Evolutionary conservation across 2,888 invertebrate genomes (phyloP).

Genomic region (Cecidostiba fungosa): DNA sequence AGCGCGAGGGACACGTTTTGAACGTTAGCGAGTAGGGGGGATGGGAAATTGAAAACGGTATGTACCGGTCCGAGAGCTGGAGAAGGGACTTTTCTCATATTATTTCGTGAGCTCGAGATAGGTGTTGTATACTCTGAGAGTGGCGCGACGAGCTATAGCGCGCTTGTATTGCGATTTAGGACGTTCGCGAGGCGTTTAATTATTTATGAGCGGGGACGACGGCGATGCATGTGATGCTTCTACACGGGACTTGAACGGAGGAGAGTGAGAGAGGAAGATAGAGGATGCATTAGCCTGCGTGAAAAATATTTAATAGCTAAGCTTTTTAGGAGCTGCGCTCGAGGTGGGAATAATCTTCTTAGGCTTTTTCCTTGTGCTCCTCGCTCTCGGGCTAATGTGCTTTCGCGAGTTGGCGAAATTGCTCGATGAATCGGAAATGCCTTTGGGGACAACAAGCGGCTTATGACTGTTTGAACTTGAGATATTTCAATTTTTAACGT

Average conservation of each 20-base stretch:
- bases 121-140: background rate
- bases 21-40: constrained; percentile 3
- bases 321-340: constrained; percentile 13
- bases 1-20: constrained; percentile 36
- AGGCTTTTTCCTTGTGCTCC: background rate
- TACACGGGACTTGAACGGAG: background rate
- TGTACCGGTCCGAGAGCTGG: constrained; percentile 24
- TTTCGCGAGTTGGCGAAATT: background rate
- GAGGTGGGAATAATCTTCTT: background rate
- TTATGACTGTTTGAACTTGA: background rate
- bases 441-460: background rate
- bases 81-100: constrained; percentile 50
- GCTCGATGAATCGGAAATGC: background rate
- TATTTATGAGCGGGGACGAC: constrained; percentile 55
- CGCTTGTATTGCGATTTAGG: constrained; percentile 44
- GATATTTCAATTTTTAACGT: too few species aligned
- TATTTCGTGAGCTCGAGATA: constrained; percentile 43
- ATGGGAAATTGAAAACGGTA: constrained; percentile 61
- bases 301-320: constrained; percentile 34
- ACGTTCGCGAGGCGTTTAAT: constrained; percentile 53
- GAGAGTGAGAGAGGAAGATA: background rate
- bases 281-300: constrained; percentile 21
- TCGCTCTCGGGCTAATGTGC: background rate
- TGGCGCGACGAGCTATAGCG: too few species aligned
- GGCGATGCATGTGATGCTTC: background rate